Percentiles rank a stretch among this genome's conserved stretches.
phyloP scores from a whole-genome alignment of 2,113 vertebrate genomes.

The Pantherophis guttatus region DNA sequence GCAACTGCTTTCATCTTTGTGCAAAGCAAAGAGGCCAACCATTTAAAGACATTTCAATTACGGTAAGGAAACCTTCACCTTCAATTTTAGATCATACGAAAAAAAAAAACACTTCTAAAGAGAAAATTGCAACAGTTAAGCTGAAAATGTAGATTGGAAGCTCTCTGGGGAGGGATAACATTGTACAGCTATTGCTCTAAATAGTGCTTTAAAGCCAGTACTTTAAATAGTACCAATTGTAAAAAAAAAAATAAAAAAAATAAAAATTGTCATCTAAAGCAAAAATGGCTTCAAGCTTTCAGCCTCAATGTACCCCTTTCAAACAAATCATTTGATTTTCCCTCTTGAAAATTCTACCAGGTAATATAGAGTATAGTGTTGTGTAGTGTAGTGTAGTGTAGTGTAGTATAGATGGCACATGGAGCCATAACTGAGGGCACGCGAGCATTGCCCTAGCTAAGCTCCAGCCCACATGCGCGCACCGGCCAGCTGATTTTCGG shows the following conservation, averaged over 20 bases:
- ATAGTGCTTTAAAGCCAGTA: neutral
- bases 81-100: neutral
- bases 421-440: too few species aligned
- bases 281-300: neutral
- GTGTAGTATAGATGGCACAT: too few species aligned
- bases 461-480: too few species aligned
- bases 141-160: neutral
- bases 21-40: constrained; percentile 5
- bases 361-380: neutral
- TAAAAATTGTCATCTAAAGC: neutral
- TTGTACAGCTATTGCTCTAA: neutral
- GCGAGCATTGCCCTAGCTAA: too few species aligned
- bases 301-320: neutral
- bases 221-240: neutral
- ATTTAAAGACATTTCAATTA: constrained; percentile 5
- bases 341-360: neutral
- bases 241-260: neutral
- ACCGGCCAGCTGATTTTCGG: too few species aligned
- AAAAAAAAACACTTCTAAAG: neutral
- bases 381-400: too few species aligned
- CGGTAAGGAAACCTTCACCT: neutral
- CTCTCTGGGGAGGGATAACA: neutral
- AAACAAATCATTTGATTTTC: neutral
- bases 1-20: neutral
- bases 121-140: constrained; percentile 7